phyloP scores from a whole-genome alignment of 2,113 vertebrate species.

The Helogale parvula region DNA sequence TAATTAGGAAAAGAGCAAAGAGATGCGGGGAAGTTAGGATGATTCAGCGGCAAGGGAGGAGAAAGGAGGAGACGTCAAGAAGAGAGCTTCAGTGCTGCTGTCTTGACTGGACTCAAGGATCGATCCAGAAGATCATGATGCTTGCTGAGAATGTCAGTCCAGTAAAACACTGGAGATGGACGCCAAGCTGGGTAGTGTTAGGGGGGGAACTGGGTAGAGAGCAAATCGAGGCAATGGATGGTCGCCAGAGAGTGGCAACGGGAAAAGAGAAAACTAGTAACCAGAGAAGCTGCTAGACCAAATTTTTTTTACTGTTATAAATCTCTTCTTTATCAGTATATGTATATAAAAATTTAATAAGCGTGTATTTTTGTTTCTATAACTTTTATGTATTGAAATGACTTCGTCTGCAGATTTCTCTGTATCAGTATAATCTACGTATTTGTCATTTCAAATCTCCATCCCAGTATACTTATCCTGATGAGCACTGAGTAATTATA shows the following conservation, averaged over 20 bases:
- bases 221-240: background rate
- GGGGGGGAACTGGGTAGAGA: background rate
- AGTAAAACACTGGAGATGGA: background rate
- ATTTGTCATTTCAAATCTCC: background rate
- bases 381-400: conserved; percentile 9
- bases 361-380: background rate
- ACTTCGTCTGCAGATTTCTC: background rate
- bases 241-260: background rate
- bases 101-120: background rate
- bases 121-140: background rate
- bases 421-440: background rate
- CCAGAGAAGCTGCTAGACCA: background rate
- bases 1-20: background rate
- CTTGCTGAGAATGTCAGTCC: background rate
- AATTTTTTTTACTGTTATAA: background rate
- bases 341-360: background rate
- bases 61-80: background rate
- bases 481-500: background rate
- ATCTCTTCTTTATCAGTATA: conserved; percentile 7
- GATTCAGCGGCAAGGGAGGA: background rate
- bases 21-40: background rate
- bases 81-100: background rate
- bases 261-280: background rate
- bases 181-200: background rate
- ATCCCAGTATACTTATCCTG: background rate